phyloP scores from a whole-genome alignment of 2,888 invertebrate genomes.

The Nymphalis urticae region DNA sequence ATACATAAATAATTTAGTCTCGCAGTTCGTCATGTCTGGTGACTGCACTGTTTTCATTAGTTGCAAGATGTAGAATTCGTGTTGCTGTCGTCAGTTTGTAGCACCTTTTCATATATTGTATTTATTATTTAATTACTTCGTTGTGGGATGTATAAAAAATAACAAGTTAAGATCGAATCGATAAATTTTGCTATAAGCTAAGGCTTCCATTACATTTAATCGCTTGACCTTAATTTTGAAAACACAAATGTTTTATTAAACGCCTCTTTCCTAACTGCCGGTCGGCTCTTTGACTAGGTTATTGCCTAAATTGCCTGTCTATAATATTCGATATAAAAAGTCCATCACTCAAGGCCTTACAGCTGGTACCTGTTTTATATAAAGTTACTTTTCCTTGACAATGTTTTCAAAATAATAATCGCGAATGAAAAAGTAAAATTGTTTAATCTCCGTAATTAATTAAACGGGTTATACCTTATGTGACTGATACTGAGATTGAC shows the following conservation, averaged over 20 bases:
- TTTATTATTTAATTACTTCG: constrained; percentile 8
- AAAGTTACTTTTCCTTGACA: too few relatives aligned
- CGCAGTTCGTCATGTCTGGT: neutral
- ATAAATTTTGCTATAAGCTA: constrained; percentile 11
- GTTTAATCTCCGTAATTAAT: too few relatives aligned
- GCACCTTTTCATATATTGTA: constrained; percentile 7
- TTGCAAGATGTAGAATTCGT: constrained; percentile 8
- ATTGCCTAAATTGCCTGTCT: neutral
- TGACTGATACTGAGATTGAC: too few relatives aligned
- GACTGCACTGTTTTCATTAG: neutral
- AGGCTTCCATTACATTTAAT: constrained; percentile 6
- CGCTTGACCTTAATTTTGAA: constrained; percentile 15
- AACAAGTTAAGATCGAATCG: constrained; percentile 6
- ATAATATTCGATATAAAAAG: neutral
- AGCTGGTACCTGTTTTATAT: neutral
- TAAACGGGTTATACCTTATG: too few relatives aligned
- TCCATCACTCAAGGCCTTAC: neutral
- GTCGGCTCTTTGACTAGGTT: constrained; percentile 2
- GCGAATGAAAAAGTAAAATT: too few relatives aligned
- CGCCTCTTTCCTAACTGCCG: neutral
- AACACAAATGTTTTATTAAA: constrained; percentile 9
- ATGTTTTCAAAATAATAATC: too few relatives aligned
- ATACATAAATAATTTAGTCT: neutral
- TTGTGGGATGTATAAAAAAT: neutral
- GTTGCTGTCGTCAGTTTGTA: constrained; percentile 3